These are phyloP conservation scores for Drosophila nigritarsus DNA, from an alignment of 2,888 invertebrate genomes.

Conservation along the genomic window DNA sequence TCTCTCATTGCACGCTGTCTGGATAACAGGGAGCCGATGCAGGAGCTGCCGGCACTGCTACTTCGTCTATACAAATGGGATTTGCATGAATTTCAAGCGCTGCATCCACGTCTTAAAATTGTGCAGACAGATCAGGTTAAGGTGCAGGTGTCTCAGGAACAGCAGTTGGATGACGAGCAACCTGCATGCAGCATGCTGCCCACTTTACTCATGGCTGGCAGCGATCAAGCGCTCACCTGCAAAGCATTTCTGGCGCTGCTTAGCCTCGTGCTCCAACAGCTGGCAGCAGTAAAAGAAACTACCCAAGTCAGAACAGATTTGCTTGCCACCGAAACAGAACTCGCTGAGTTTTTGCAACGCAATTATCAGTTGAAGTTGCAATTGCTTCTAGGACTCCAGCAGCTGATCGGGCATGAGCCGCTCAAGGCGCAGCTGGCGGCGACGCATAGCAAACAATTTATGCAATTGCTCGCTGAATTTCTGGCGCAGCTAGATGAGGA, in stretches of 20 bases:
- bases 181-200: conserved; percentile 58
- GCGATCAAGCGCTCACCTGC: conserved; percentile 78
- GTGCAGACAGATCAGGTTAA: conserved; percentile 35
- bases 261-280: conserved; percentile 51
- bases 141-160: conserved; percentile 63
- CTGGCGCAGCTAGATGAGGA: conserved; percentile 50
- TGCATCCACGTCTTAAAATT: conserved; percentile 73
- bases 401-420: conserved; percentile 78
- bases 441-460: conserved; percentile 71
- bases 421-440: conserved; percentile 80
- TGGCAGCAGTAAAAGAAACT: conserved; percentile 14
- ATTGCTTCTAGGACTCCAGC: conserved; percentile 80
- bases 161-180: conserved; percentile 43
- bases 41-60: conserved; percentile 74
- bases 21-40: conserved; percentile 69
- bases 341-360: conserved; percentile 67
- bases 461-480: conserved; percentile 70
- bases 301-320: conserved; percentile 56
- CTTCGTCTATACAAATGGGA: conserved; percentile 58
- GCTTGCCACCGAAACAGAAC: conserved; percentile 75
- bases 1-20: conserved; percentile 76
- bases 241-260: conserved; percentile 80
- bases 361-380: conserved; percentile 77
- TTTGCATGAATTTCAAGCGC: conserved; percentile 44
- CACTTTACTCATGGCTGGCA: conserved; percentile 66